Base-by-base conservation (phyloP, 35 echinoderm and acorn worm species). In the Lytechinus pictus region DNA sequence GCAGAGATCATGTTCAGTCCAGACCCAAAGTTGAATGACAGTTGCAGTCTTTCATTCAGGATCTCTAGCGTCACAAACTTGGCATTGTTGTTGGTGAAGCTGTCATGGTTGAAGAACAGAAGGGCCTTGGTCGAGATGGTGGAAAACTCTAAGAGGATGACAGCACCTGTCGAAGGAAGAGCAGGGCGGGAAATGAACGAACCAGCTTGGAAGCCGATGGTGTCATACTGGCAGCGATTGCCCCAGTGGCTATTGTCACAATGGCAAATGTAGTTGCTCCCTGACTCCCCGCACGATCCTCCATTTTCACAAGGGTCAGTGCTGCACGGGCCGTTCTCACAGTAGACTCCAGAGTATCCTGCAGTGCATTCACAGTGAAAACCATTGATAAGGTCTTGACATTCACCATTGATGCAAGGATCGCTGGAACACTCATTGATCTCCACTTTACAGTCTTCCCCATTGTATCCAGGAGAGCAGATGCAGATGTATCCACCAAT, bases 41-140 rank as follows among this genome's bases (percentile, higher is more conserved):
- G 91, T 55, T 97, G 96, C 27, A 96, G 29, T 55, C 92, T 86
- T 53, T 96, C 97, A 54, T 93, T 53, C 91, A 97, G 51, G 51
- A 99, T 86, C 92, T 99, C 98, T 27, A 99, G 89, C 5, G 97
- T 95, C 16, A 99, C 71, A 89, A 99, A 99, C 28, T 98, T 94
- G n/a, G 97, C 94, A 52, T 92, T 91, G 55, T 89, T 86, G 58
- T 94, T 33, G 24, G 96, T 94, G 19, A 86, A 95, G 11, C 97
- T 96, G 71, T 99, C 98, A 86, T 99, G 98, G 95, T 99, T 99
- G 95, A 98, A 99, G 13, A 98, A 14, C 88, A 99, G 92, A 21
- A 99, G 95, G 33, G 96, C 95, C 56, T 98, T 95, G 8, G 96
- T 60, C 11, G 88, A 93, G 27, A 95, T 94, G 51, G 97, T 99